Conservation (phyloP, 2,113 vertebrate species). For the Corythornis cristatus region DNA sequence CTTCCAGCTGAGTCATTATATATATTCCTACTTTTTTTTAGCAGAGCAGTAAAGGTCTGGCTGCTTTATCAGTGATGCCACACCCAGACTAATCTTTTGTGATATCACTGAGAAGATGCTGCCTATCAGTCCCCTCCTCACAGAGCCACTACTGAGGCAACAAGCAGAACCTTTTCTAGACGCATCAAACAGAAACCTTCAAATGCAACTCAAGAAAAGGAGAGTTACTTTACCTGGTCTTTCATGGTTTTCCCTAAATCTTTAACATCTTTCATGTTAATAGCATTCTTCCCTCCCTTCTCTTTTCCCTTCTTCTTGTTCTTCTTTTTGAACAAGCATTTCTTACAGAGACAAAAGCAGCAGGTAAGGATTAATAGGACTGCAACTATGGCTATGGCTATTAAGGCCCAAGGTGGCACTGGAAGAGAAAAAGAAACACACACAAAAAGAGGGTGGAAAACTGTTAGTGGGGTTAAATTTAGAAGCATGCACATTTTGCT, state of each 20-base stretch:
- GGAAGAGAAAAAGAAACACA: conserved; percentile 69
- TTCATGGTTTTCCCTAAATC: conserved; percentile 92
- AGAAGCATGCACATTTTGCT: background rate
- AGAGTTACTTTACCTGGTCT: conserved; percentile 87
- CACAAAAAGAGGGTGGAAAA: conserved; percentile 8
- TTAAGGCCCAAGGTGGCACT: conserved; percentile 99
- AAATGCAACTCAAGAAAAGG: background rate
- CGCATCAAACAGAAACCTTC: background rate
- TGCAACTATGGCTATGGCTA: conserved; percentile 96
- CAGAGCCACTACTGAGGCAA: background rate
- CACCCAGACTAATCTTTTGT: background rate
- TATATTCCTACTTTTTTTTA: background rate
- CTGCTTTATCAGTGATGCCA: background rate
- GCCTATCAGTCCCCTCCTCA: background rate
- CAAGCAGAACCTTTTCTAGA: background rate
- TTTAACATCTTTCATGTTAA: conserved; percentile 98
- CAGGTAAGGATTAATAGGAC: conserved; percentile 96
- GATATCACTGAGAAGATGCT: background rate
- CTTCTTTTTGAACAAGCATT: conserved; percentile 99
- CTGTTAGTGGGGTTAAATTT: conserved; percentile 45
- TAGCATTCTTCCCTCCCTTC: conserved; percentile 98
- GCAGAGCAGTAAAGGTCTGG: background rate
- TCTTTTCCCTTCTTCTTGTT: conserved; percentile 99
- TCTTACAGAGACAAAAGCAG: conserved; percentile 99
- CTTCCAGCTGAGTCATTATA: background rate